These are phyloP conservation scores for Zaprionus vittiger DNA, from an alignment of 1,140 invertebrate genomes.

Conservation along the genomic window DNA sequence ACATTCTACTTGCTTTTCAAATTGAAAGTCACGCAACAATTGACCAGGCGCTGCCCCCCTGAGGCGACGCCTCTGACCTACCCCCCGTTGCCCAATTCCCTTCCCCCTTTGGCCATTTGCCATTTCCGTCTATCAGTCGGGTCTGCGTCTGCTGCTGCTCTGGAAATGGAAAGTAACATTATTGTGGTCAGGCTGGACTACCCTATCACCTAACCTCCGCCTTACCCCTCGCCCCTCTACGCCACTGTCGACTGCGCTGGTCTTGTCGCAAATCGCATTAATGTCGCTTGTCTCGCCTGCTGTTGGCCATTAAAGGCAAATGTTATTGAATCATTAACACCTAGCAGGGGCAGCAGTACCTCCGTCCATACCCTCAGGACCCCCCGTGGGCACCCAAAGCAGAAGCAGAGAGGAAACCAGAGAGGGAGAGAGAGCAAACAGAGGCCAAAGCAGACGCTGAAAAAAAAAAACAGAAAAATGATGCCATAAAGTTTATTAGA, in stretches of 20 bases:
- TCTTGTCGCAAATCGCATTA: conserved; percentile 57
- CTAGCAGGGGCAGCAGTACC: conserved; percentile 26
- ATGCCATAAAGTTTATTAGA: conserved; percentile 82
- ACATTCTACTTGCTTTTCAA: conserved; percentile 50
- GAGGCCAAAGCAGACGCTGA: background rate
- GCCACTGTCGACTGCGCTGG: background rate
- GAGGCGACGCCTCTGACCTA: background rate
- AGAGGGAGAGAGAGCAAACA: no score
- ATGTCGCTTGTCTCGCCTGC: conserved; percentile 68
- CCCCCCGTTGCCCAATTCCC: background rate
- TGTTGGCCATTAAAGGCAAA: conserved; percentile 68
- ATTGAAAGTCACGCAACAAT: conserved; percentile 82
- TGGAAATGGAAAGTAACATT: conserved; percentile 45
- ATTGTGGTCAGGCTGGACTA: conserved; percentile 28
- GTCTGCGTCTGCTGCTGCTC: background rate
- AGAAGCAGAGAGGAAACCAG: no score
- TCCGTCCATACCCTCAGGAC: background rate
- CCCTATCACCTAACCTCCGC: background rate
- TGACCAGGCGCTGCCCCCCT: conserved; percentile 37
- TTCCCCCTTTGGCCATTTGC: background rate
- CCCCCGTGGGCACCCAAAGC: background rate
- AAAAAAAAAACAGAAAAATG: conserved; percentile 38
- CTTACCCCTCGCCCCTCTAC: background rate
- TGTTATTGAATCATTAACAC: conserved; percentile 83
- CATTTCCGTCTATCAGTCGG: conserved; percentile 29